phyloP scores from a whole-genome alignment of 2,113 vertebrate genomes.

The Odobenus rosmarus region DNA sequence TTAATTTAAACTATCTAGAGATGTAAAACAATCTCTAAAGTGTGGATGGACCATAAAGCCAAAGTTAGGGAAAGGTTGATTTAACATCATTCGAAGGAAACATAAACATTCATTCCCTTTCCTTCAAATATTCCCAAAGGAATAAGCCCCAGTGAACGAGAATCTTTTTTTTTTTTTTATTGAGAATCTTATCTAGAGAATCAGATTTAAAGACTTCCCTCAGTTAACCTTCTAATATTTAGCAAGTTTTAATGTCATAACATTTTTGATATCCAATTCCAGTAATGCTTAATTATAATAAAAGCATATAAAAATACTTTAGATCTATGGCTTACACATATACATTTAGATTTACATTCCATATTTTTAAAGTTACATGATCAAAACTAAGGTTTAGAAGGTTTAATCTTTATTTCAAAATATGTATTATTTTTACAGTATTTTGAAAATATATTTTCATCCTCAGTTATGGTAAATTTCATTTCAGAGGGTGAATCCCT shows the following conservation, averaged over 20 bases:
- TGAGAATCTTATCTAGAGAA: neutral
- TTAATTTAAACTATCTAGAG: neutral
- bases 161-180: neutral
- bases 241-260: neutral
- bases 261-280: neutral
- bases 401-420: constrained; percentile 37
- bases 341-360: neutral
- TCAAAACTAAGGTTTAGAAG: neutral
- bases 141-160: neutral
- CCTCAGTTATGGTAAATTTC: neutral
- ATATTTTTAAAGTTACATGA: neutral
- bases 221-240: neutral
- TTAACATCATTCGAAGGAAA: neutral
- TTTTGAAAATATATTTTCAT: constrained; percentile 15
- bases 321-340: neutral
- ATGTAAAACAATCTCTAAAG: constrained; percentile 24
- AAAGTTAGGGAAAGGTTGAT: constrained; percentile 6
- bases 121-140: neutral
- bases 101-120: neutral
- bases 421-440: neutral
- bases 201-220: neutral
- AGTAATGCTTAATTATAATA: neutral
- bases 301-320: neutral
- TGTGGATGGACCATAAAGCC: neutral
- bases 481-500: neutral